Evolutionary conservation across 2,888 invertebrate species (phyloP).

Genomic region (Callinectes sapidus): DNA sequence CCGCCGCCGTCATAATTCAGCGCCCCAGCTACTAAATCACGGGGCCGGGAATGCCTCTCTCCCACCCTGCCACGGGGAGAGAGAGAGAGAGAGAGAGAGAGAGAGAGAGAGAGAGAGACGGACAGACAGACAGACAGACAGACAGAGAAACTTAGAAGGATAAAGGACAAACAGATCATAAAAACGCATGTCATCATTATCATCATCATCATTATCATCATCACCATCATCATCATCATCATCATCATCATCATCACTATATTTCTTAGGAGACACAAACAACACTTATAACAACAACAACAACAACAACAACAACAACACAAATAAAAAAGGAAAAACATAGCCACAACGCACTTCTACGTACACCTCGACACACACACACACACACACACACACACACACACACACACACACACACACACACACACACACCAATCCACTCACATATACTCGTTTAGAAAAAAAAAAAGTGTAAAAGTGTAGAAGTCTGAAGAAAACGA

Average conservation of each 20-base stretch:
- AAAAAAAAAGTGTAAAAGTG: not conserved
- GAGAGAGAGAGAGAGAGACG: not conserved
- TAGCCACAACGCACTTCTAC: not conserved
- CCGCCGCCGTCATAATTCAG: conserved; percentile 12
- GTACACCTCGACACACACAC: not conserved
- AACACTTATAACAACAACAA: not conserved
- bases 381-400: too few relatives aligned
- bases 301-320: not conserved
- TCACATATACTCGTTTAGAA: not conserved
- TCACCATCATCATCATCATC: not conserved
- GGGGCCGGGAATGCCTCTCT: not conserved
- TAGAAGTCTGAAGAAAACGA: not conserved
- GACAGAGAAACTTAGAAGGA: too few relatives aligned
- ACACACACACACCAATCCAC: too few relatives aligned
- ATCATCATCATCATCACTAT: too few relatives aligned
- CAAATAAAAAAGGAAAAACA: too few relatives aligned
- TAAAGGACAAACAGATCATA: too few relatives aligned
- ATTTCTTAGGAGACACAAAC: not conserved
- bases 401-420: too few relatives aligned
- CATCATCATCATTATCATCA: not conserved
- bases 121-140: too few relatives aligned
- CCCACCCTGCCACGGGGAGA: not conserved
- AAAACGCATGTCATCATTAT: too few relatives aligned
- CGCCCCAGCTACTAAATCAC: conserved; percentile 34
- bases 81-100: conserved; percentile 25